Percentiles rank a stretch among this genome's conserved stretches.
Conservation (phyloP, 2,888 invertebrate genomes). For the Ceraclea dissimilis region DNA sequence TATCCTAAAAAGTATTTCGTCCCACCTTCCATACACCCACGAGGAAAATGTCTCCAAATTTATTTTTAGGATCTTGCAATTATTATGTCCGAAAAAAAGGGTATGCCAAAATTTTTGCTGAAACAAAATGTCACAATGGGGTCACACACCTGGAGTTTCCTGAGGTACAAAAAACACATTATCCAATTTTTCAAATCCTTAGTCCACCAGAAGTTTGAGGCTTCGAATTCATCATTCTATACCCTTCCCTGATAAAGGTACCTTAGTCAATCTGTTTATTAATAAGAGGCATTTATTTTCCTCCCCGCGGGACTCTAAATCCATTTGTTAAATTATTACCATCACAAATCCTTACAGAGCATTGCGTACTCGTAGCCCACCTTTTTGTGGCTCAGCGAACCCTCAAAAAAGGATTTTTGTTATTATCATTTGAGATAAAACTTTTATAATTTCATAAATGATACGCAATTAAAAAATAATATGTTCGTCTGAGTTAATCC, state of each 20-base stretch:
- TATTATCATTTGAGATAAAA: not conserved
- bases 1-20: too few relatives aligned
- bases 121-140: not conserved
- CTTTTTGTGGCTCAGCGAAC: not conserved
- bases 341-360: slow-evolving; percentile 9
- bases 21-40: too few relatives aligned
- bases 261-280: slow-evolving; percentile 26
- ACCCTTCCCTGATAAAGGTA: slow-evolving; percentile 18
- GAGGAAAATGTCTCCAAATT: too few relatives aligned
- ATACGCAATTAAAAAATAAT: not conserved
- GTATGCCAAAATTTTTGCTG: too few relatives aligned
- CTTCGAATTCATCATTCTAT: slow-evolving; percentile 23
- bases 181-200: slow-evolving; percentile 6
- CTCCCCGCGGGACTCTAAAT: slow-evolving; percentile 12
- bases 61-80: not conserved
- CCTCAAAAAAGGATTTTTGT: not conserved
- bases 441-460: not conserved
- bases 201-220: not conserved
- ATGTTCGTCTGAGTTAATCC: not conserved
- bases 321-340: slow-evolving; percentile 18
- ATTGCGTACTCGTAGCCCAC: not conserved
- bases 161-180: slow-evolving; percentile 2
- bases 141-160: slow-evolving; percentile 16
- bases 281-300: slow-evolving; percentile 25
- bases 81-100: too few relatives aligned